Conservation (phyloP, 2,797 vertebrate genomes). For the Tauraco hartlaubi region DNA sequence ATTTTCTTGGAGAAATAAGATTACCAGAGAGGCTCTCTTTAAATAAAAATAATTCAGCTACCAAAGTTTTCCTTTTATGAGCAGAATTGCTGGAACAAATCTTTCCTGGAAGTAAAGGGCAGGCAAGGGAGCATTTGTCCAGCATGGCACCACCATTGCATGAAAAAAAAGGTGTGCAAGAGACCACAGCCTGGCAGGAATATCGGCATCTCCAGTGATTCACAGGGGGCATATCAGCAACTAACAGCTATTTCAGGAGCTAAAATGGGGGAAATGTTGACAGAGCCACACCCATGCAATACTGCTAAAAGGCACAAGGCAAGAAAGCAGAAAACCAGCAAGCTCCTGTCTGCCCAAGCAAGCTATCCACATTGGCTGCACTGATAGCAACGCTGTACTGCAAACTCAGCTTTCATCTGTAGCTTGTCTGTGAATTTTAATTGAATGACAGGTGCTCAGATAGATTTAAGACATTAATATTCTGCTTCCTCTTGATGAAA, state of each 20-base stretch:
- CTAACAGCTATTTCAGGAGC: neutral
- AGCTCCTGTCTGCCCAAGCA: neutral
- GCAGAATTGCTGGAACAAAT: neutral
- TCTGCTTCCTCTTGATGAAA: neutral
- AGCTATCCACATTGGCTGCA: neutral
- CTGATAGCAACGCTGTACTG: neutral
- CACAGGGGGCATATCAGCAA: neutral
- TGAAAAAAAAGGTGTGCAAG: neutral
- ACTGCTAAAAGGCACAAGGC: neutral
- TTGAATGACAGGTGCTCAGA: neutral
- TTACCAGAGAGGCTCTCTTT: neutral
- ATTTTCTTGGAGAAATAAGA: neutral
- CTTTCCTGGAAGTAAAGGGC: neutral
- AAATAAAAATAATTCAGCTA: neutral
- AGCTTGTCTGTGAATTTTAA: neutral
- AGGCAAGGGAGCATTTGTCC: neutral
- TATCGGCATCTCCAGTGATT: neutral
- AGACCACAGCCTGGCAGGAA: neutral
- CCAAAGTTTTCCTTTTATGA: neutral
- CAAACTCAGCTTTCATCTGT: neutral
- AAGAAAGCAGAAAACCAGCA: neutral
- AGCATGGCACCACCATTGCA: neutral
- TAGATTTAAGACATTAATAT: neutral
- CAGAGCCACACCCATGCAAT: neutral
- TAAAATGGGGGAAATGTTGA: neutral